Base-by-base conservation (phyloP, 2,797 vertebrate genomes). In the Trematomus bernacchii region DNA sequence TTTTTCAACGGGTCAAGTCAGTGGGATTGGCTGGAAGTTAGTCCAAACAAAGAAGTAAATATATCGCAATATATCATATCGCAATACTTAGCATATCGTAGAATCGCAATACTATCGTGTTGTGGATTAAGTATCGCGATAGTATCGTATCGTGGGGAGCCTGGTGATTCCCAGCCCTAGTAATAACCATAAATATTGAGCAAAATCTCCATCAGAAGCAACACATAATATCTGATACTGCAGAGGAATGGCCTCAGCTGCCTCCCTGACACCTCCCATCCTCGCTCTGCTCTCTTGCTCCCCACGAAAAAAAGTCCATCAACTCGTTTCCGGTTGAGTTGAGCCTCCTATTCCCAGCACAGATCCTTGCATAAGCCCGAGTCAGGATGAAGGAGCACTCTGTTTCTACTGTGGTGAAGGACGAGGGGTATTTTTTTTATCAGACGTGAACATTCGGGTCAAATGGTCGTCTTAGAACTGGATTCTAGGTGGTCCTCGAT, bases 321-420 rank as follows among this genome's bases (percentile, higher is more conserved):
- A 61, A 50, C 16, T 74, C 33, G 66, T 52, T 23, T 47, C 23
- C 2, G 7, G 46, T 64, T 66, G 18, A 44, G 23, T 75, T 75
- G 60, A 71, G 40, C 48, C 37, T 15, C 43, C 46, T 54, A 19
- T 61, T 61, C 55, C 60, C 60, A 27, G 11, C 21, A 11, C 42
- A 59, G 70, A 67, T 71, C 42, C 37, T 57, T 37, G 0, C 7
- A 57, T 68, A 67, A 70, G 52, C 37, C 47, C 12, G 37, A 59
- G 43, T 65, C 37, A 42, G 43, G 48, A 52, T 60, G 59, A 54
- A 51, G 13, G 27, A 68, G 7, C 53, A 21, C 48, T 55, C n/a
- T 59, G 42, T 19, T 46, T 33, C 66, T 11, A 47, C 27, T 27
- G 27, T 27, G 27, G 27, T 27, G 27, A 27, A 27, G 27, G 27